phyloP scores from a whole-genome alignment of 1,140 invertebrate genomes.

The Armadillidium nasatum region DNA sequence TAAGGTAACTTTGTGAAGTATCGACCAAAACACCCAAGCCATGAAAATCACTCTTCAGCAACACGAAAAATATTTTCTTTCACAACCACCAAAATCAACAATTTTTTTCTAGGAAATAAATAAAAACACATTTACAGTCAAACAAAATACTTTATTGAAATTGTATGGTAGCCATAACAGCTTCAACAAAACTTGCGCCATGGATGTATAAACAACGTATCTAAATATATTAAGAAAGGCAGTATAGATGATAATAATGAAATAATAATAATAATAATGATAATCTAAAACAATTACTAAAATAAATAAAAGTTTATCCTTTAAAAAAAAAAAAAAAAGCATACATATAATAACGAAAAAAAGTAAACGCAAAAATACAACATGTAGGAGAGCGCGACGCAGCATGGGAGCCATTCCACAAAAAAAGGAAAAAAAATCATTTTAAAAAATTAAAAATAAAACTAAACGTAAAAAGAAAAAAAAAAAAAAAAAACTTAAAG shows the following conservation, averaged over 20 bases:
- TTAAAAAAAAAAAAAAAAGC: not conserved
- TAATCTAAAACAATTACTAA: slow-evolving; percentile 9
- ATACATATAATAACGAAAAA: slow-evolving; percentile 2
- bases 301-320: slow-evolving; percentile 1
- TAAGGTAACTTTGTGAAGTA: too few relatives aligned
- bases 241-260: not conserved
- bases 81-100: too few relatives aligned
- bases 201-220: not conserved
- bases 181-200: slow-evolving; percentile 9
- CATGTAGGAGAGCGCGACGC: too few relatives aligned
- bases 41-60: too few relatives aligned
- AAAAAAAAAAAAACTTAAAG: too few relatives aligned
- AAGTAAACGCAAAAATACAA: not conserved
- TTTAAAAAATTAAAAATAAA: too few relatives aligned
- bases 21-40: too few relatives aligned
- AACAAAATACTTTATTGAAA: slow-evolving; percentile 14
- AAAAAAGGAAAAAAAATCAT: too few relatives aligned
- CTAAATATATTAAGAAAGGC: not conserved
- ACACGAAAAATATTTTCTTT: too few relatives aligned
- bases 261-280: not conserved
- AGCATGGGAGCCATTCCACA: too few relatives aligned
- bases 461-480: too few relatives aligned
- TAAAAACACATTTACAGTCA: not conserved
- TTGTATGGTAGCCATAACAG: slow-evolving; percentile 9
- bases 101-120: too few relatives aligned